Base-by-base conservation (phyloP, 2,113 vertebrate species). In the Smithornis capensis region DNA sequence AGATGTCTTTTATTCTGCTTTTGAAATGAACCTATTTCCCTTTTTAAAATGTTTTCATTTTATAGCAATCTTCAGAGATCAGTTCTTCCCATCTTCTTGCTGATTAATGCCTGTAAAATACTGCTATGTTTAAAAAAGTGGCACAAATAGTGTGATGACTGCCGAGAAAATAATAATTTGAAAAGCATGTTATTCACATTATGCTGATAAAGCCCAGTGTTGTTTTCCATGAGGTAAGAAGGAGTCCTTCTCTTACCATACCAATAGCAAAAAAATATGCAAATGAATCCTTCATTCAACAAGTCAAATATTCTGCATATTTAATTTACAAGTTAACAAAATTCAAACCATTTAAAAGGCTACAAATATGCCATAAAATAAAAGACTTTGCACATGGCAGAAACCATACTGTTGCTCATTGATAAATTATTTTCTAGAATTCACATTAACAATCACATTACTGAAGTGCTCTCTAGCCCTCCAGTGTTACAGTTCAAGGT, bases 351-450 rank as follows among this genome's bases (percentile, higher is more conserved):
- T 31, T 96, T 89, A 74, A 90, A 73, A 91, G 63, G 70, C 49
- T 47, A 75, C 49, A 88, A 38, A 0, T 27, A 76, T 77, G 42
- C 67, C 73, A 87, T 65, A 63, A 94, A 93, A 95, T 27, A 38
- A 82, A 97, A 92, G 49, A 56, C 25, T 42, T 4, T 60, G 80
- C 69, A 81, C 70, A 59, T 83, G 74, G 71, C 68, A 96, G 83
- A 96, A 96, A 81, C 31, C 40, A 40, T 81, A 35, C 31, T 75
- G 75, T 64, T 89, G 65, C 53, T 96, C 67, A 86, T 69, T 97
- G 91, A 96, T 93, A 93, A 95, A 95, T 97, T 88, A 96, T 94
- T 96, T 97, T 96, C 90, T 94, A 77, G 63, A 97, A 97, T 95
- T 90, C 87, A 82, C 73, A 82, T 97, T 97, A 96, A 76, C 52